Base-by-base conservation (phyloP, 2,888 invertebrate species). In the Amaurobius ferox region DNA sequence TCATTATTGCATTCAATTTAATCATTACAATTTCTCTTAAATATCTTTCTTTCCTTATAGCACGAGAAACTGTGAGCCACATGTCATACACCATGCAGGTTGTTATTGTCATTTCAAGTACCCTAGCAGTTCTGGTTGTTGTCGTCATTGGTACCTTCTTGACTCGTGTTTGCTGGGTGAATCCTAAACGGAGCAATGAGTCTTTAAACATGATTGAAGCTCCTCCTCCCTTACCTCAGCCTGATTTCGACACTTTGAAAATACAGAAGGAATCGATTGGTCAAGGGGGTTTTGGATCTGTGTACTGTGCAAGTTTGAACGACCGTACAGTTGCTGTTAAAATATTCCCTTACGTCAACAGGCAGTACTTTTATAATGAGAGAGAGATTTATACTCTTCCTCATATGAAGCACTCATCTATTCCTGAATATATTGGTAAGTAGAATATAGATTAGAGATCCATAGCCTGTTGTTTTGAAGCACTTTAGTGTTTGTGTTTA, bases 351-450 rank as follows among this genome's bases (percentile, higher is more conserved):
- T 93, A 94, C 2, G 94, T 94, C 80, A 94, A 95, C 90, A 94
- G 94, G 88, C 94, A 95, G 88, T 95, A 96, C 90, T 98, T 96
- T 92, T 93, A 95, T 89, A 96, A 96, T 90, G 98, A 98, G 91
- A 94, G 95, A 48, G 95, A 96, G 88, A 94, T 97, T 88, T 98
- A 97, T 91, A 94, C 94, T 26, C 91, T 96, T 89, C 96, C 96
- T 0, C 93, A 95, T 89, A 95, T 97, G 92, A 94, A 96, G 73
- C 95, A 96, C 90, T 93, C 95, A 1, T 95, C 95, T 79, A 92
- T 97, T 89, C 92, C 97, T 72, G 94, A 94, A 89, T 97, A 96
- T 91, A 96, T 94, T 90, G 97, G 97, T 94, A 90, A 91, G 91
- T 90, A n/a, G n/a, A n/a, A n/a, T n/a, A n/a, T n/a, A n/a, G n/a